phyloP scores from a whole-genome alignment of 2,888 invertebrate genomes.

The Trichogramma evanescens region DNA sequence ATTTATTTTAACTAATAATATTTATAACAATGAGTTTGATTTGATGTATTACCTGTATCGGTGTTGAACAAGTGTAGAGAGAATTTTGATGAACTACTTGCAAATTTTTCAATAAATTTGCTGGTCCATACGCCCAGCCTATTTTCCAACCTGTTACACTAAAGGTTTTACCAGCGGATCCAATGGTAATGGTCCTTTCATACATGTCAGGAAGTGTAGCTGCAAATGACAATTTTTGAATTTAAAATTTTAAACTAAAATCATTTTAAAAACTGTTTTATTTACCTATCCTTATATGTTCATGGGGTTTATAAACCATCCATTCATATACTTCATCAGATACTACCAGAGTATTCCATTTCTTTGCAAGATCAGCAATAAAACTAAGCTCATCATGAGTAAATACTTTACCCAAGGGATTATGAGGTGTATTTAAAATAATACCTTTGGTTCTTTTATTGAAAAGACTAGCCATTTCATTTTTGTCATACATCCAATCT shows the following conservation, averaged over 20 bases:
- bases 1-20: background rate
- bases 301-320: constrained; percentile 77
- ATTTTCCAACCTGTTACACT: constrained; percentile 96
- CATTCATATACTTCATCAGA: constrained; percentile 99
- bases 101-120: constrained; percentile 68
- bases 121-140: constrained; percentile 94
- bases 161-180: constrained; percentile 97
- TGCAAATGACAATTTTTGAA: constrained; percentile 34
- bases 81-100: constrained; percentile 91
- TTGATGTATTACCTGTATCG: constrained; percentile 59
- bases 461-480: constrained; percentile 74
- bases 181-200: constrained; percentile 93
- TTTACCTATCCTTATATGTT: constrained; percentile 85
- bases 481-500: constrained; percentile 83
- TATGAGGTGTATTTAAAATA: constrained; percentile 95
- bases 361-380: constrained; percentile 83
- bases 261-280: background rate
- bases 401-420: constrained; percentile 92
- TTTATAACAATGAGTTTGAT: background rate
- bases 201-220: constrained; percentile 94
- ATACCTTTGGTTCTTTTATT: constrained; percentile 86
- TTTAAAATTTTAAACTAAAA: background rate
- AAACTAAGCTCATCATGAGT: constrained; percentile 60
- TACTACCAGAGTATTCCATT: constrained; percentile 84
- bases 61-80: constrained; percentile 85